Evolutionary conservation across 2,113 vertebrate genomes (phyloP).

Genomic region (Callithrix jacchus): DNA sequence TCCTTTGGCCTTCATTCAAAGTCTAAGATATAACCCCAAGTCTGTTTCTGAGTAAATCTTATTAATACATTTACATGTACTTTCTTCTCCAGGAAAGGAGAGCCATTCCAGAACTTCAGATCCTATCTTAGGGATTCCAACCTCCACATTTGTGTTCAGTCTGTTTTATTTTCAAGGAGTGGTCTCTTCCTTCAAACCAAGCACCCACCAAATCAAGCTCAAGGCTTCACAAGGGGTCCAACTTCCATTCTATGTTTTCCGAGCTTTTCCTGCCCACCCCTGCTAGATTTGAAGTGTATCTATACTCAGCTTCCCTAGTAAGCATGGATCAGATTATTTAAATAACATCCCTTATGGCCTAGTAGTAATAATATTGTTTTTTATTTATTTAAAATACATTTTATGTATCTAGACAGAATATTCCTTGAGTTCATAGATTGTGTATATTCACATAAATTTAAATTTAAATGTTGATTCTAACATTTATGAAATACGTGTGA

Average conservation of each 20-base stretch:
- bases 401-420: not conserved
- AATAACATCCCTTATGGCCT: not conserved
- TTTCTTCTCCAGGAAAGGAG: not conserved
- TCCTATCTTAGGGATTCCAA: not conserved
- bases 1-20: not conserved
- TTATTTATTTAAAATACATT: not conserved
- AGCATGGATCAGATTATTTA: not conserved
- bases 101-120: not conserved
- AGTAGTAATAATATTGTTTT: not conserved
- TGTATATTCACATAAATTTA: not conserved
- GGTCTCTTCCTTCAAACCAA: not conserved
- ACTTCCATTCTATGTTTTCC: not conserved
- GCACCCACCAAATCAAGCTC: not conserved
- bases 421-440: not conserved
- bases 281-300: not conserved
- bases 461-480: not conserved
- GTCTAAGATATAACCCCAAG: not conserved
- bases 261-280: fast-evolving
- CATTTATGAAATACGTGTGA: not conserved
- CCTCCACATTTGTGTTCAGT: not conserved
- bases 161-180: not conserved
- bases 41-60: not conserved
- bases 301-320: not conserved
- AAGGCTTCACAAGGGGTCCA: not conserved
- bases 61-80: not conserved